Evolutionary conservation across 1,140 invertebrate genomes (phyloP).

Genomic region (Zelostemma sp.): DNA sequence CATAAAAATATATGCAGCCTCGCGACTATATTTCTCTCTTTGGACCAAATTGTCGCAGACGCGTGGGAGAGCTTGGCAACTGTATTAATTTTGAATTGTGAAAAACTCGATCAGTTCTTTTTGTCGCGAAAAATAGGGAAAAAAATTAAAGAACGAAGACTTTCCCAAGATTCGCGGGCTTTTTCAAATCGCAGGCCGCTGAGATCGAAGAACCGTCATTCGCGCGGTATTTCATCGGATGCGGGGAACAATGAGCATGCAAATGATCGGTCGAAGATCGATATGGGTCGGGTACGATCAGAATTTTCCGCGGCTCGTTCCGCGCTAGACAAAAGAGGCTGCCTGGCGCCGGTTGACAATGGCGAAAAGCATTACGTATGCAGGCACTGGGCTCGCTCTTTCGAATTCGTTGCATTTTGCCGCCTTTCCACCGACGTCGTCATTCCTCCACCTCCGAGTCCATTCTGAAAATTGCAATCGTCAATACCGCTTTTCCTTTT

Average conservation of each 20-base stretch:
- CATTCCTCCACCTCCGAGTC: slow-evolving; percentile 38
- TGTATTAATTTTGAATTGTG: slow-evolving; percentile 34
- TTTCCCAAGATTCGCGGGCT: slow-evolving; percentile 16
- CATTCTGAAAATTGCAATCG: slow-evolving; percentile 60
- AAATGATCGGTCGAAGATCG: slow-evolving; percentile 71
- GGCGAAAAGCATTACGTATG: slow-evolving; percentile 68
- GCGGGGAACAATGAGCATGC: slow-evolving; percentile 69
- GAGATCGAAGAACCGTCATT: slow-evolving; percentile 51
- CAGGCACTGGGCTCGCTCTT: slow-evolving; percentile 64
- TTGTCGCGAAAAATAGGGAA: slow-evolving; percentile 3
- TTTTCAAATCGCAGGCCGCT: slow-evolving; percentile 23
- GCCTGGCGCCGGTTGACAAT: slow-evolving; percentile 62
- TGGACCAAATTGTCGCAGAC: slow-evolving; percentile 19
- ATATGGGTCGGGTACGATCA: slow-evolving; percentile 66
- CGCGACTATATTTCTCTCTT: slow-evolving; percentile 34
- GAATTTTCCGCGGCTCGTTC: slow-evolving; percentile 64
- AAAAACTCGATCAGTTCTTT: slow-evolving; percentile 23
- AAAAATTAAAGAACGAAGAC: slow-evolving; percentile 18
- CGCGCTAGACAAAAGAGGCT: slow-evolving; percentile 60
- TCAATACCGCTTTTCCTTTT: slow-evolving; percentile 51
- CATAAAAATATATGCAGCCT: slow-evolving; percentile 68
- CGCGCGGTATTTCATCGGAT: slow-evolving; percentile 61
- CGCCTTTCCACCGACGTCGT: slow-evolving; percentile 48
- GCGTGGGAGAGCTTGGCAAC: slow-evolving; percentile 16
- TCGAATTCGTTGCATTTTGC: slow-evolving; percentile 68